These are phyloP conservation scores for Crotalus viridis DNA, from an alignment of 2,113 vertebrate genomes.

Conservation along the genomic window DNA sequence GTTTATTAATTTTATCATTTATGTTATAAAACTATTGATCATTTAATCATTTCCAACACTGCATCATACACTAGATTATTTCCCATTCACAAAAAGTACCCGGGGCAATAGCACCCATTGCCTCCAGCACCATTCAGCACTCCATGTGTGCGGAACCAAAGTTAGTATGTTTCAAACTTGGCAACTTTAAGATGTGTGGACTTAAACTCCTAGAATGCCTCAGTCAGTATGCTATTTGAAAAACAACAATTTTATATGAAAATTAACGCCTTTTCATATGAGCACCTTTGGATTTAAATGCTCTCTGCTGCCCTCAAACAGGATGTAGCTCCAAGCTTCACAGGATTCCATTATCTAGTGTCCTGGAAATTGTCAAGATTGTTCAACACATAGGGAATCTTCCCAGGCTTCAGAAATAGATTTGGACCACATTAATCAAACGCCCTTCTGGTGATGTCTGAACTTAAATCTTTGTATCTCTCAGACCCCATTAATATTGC, in stretches of 20 bases:
- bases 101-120: background rate
- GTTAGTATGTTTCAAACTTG: background rate
- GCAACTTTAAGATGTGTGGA: background rate
- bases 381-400: background rate
- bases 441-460: background rate
- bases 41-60: background rate
- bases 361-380: background rate
- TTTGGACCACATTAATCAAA: background rate
- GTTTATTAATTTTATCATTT: background rate
- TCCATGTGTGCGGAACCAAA: background rate
- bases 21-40: background rate
- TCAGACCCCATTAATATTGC: slow-evolving; percentile 21
- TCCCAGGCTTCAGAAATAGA: background rate
- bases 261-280: background rate
- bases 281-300: background rate
- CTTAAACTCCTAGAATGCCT: background rate
- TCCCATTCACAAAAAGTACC: background rate
- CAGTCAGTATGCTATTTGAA: background rate
- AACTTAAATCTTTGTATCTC: slow-evolving; percentile 9
- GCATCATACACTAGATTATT: background rate
- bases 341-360: background rate
- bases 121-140: background rate
- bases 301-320: background rate
- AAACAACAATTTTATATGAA: background rate
- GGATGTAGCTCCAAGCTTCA: background rate